Percentiles rank a stretch among this genome's conserved stretches.
phyloP scores from a whole-genome alignment of 2,113 vertebrate species.

The Barbus barbus region DNA sequence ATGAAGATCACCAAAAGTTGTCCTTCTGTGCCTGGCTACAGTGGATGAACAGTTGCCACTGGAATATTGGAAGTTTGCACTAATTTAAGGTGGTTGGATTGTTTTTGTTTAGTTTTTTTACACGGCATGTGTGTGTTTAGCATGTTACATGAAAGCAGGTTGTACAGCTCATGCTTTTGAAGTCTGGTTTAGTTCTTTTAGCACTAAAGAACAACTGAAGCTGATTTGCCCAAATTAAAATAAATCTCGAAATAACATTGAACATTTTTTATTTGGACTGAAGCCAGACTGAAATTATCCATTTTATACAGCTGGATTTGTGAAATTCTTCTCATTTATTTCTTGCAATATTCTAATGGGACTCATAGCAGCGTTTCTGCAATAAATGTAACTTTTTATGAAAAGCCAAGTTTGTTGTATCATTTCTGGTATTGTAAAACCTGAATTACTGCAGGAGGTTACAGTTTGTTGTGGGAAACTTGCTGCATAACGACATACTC shows the following conservation, averaged over 20 bases:
- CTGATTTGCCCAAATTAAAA: neutral
- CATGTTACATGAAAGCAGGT: neutral
- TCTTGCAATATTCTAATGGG: neutral
- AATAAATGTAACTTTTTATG: constrained; percentile 36
- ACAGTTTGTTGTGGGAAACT: constrained; percentile 36
- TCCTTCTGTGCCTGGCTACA: neutral
- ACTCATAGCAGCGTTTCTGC: neutral
- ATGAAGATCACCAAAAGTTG: neutral
- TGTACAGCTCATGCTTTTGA: neutral
- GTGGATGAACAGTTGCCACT: neutral
- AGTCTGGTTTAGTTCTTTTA: neutral
- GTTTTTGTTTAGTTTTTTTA: neutral
- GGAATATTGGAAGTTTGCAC: neutral
- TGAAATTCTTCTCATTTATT: constrained; percentile 5
- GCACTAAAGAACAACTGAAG: neutral
- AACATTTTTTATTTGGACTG: neutral
- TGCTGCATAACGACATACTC: neutral
- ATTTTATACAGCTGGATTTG: constrained; percentile 8
- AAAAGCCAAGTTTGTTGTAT: constrained; percentile 15
- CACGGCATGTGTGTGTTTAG: neutral
- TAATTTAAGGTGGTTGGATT: neutral
- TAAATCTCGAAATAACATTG: neutral
- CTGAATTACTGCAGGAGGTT: neutral
- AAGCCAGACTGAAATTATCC: neutral
- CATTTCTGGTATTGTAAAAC: constrained; percentile 1